Evolutionary conservation across 2,113 vertebrate genomes (phyloP), one percentile per base, ranked within the genome.

Genomic region (Pogona vitticeps): DNA sequence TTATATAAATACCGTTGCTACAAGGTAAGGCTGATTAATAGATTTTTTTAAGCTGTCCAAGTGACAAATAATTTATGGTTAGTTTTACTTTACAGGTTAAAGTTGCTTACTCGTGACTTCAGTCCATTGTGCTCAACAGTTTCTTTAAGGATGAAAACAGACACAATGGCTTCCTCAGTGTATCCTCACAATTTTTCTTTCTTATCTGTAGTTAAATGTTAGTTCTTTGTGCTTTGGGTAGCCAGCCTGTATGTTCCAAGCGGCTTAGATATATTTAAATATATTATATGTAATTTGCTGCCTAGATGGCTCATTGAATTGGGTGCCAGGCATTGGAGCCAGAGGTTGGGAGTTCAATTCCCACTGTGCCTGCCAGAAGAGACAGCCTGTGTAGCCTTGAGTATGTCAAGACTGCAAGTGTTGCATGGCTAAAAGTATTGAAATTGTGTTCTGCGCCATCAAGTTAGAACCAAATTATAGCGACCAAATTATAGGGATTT

Each of bases 1-100:
- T 97, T 99, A 56, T 99, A 99, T 93, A 99, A 99, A 92, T 98
- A 99, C 68, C 98, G 98, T 91, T 99, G 98, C 94, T 99, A 99
- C 94, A 99, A 98, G 98, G 98, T 99, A 90, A 96, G 96, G 61
- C 0, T 18, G 21, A 4, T 82, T 4, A 80, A 82, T 33, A 77
- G 6, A 88, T 52, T 59, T 17, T 38, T 3, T 17, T 58, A 15
- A 5, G 17, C 31, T 73, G 21, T 71, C 65, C 31, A 80, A 36
- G 23, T 52, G 46, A 21, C 31, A 3, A 79, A 42, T 80, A 28
- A 23, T 23, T 17, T 28, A 59, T 42, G 59, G 4, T 56, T 77
- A 33, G 52, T 58, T 85, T 58, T 85, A 36, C 42, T 38, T n/a
- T 36, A n/a, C 23, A 70, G 15, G 23, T 76, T 2, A 21, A 82